phyloP scores from a whole-genome alignment of 2,797 vertebrate species.

The Myripristis murdjan region DNA sequence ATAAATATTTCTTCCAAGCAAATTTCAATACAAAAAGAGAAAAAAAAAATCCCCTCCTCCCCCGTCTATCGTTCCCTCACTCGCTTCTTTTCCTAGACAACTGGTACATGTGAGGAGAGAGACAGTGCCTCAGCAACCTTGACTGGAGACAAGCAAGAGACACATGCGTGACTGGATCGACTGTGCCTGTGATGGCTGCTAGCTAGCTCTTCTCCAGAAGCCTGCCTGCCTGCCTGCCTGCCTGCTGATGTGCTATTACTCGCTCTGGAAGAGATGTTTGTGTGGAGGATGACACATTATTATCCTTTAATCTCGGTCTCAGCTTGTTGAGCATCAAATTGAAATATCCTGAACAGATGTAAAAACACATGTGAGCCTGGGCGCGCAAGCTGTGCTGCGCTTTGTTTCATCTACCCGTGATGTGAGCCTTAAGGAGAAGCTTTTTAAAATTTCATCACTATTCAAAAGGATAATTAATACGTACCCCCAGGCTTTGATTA shows the following conservation, averaged over 20 bases:
- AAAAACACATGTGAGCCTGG: slow-evolving; percentile 97
- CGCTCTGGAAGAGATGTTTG: slow-evolving; percentile 85
- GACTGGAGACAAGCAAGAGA: slow-evolving; percentile 84
- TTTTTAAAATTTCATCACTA: slow-evolving; percentile 99
- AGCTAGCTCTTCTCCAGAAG: slow-evolving; percentile 75
- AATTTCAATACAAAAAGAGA: slow-evolving; percentile 79
- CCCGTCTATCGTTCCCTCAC: slow-evolving; percentile 24
- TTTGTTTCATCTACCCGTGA: slow-evolving; percentile 99
- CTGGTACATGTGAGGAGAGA: slow-evolving; percentile 62
- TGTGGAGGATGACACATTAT: slow-evolving; percentile 88
- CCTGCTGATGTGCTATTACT: slow-evolving; percentile 83
- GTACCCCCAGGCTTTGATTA: slow-evolving; percentile 99
- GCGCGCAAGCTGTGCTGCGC: slow-evolving; percentile 93
- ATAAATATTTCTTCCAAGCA: slow-evolving; percentile 88
- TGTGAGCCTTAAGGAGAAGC: slow-evolving; percentile 97
- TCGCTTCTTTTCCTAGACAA: slow-evolving; percentile 75
- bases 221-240: slow-evolving; percentile 59
- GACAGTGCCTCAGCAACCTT: slow-evolving; percentile 79
- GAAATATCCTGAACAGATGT: slow-evolving; percentile 99
- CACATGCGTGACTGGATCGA: slow-evolving; percentile 73
- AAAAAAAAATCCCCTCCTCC: slow-evolving; percentile 27
- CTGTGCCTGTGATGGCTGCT: slow-evolving; percentile 80
- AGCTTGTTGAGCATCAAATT: slow-evolving; percentile 97
- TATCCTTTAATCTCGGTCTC: slow-evolving; percentile 94
- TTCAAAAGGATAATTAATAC: slow-evolving; percentile 99